Percentiles rank a stretch among this genome's conserved stretches.
Evolutionary conservation across 2,888 invertebrate genomes (phyloP).

Genomic region (Ceraclea dissimilis): DNA sequence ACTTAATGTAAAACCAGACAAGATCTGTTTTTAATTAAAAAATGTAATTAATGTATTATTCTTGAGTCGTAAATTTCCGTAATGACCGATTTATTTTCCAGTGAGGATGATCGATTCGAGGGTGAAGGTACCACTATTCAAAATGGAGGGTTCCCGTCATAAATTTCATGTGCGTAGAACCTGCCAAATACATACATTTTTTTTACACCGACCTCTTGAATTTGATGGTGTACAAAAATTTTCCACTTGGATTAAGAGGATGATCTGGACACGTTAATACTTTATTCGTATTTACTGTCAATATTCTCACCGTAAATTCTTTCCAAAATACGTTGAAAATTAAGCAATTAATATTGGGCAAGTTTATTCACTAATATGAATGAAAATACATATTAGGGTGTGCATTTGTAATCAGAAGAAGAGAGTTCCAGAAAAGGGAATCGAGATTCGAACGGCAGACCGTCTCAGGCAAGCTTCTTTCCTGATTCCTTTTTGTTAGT

Average conservation of each 20-base stretch:
- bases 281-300: no score
- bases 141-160: neutral
- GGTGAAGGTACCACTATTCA: neutral
- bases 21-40: slow-evolving; percentile 2
- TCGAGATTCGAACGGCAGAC: no score
- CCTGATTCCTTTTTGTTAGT: no score
- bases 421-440: no score
- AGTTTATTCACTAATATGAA: no score
- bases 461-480: no score
- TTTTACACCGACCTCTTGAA: neutral
- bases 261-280: no score
- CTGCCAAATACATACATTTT: neutral
- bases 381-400: no score
- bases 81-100: neutral
- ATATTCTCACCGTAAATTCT: no score
- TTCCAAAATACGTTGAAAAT: no score
- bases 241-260: neutral
- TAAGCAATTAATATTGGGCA: no score
- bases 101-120: neutral
- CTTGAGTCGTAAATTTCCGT: neutral
- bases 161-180: neutral
- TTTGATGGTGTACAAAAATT: neutral
- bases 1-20: neutral
- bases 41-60: neutral
- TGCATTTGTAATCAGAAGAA: no score